A percentile compares a stretch with the other conserved stretches of the same genome.
These are phyloP conservation scores for Anguilla anguilla DNA, from an alignment of 2,797 vertebrate genomes.

Conservation along the genomic window DNA sequence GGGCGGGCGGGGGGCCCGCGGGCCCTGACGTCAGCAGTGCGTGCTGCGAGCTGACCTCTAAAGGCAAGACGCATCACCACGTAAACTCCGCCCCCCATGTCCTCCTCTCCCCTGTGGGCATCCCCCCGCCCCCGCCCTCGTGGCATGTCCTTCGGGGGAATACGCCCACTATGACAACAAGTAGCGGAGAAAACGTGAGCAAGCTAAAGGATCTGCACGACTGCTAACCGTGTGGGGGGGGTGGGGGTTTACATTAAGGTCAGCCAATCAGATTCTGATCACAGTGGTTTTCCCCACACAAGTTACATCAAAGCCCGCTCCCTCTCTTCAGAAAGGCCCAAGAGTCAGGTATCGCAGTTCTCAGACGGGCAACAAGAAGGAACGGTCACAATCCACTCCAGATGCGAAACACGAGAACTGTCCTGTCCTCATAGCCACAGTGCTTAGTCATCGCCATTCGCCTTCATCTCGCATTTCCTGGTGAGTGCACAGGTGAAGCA, in stretches of 20 bases:
- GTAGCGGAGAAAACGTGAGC: neutral
- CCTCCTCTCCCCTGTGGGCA: neutral
- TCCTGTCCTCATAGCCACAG: neutral
- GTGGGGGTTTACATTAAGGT: neutral
- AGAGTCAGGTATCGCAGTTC: neutral
- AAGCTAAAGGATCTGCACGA: neutral
- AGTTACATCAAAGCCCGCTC: neutral
- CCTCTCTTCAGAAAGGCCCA: neutral
- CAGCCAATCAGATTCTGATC: neutral
- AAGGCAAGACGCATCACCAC: neutral
- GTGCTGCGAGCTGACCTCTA: neutral
- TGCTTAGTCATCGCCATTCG: neutral
- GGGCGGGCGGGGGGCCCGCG: neutral
- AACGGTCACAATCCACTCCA: neutral
- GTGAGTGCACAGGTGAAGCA: neutral
- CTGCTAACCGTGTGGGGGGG: neutral
- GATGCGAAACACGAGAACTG: neutral
- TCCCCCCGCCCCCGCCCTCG: neutral
- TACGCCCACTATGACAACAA: neutral
- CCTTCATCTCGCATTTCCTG: neutral
- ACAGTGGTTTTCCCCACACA: neutral
- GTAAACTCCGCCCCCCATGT: neutral
- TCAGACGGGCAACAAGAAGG: neutral
- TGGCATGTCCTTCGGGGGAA: neutral
- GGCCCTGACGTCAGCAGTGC: slow-evolving; percentile 32